Evolutionary conservation across 2,797 vertebrate genomes (phyloP), one percentile per base, ranked within the genome.

Genomic region (Brachyrhaphis roseni): DNA sequence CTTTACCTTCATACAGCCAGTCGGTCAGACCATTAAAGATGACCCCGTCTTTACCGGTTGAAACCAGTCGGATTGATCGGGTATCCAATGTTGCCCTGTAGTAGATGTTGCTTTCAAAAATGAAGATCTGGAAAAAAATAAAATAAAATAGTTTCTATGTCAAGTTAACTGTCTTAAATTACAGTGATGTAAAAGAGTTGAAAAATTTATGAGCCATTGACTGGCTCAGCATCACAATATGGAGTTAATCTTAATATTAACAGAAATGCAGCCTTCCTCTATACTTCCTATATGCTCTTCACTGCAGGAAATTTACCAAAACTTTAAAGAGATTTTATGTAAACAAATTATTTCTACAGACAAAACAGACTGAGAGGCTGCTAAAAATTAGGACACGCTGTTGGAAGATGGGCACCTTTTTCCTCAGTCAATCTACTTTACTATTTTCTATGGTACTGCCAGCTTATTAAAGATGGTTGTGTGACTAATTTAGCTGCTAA

Each of bases 41-140:
- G 74, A 98, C 96, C n/a, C 96, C 96, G 82, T 98, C 97, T 91
- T 97, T 98, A 47, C 98, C 98, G 0, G 97, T 97, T 51, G 98
- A 98, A 57, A 99, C 97, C 93, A 99, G 95, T 23, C 98, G 98
- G 90, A 99, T 97, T 0, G 97, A 95, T 87, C 97, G 95, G 85
- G 96, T 98, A 71, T 96, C 96, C 26, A 98, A 95, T 1, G 96
- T 97, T 0, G 97, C 91, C 80, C 97, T 96, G 95, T 99, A 99
- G 95, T 98, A 99, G 93, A 99, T 99, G 93, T 99, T 99, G 94
- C 99, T 99, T 93, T 99, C 98, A 89, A 99, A 99, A 92, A 99
- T 98, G 94, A 98, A 99, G 88, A 99, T 96, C 98, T 99, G 91
- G 16, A 75, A 6, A 79, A 72, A 89, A 70, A 81, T 88, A 70